Base-by-base conservation (phyloP, 2,888 invertebrate species). In the Alloscopus bannaensis region DNA sequence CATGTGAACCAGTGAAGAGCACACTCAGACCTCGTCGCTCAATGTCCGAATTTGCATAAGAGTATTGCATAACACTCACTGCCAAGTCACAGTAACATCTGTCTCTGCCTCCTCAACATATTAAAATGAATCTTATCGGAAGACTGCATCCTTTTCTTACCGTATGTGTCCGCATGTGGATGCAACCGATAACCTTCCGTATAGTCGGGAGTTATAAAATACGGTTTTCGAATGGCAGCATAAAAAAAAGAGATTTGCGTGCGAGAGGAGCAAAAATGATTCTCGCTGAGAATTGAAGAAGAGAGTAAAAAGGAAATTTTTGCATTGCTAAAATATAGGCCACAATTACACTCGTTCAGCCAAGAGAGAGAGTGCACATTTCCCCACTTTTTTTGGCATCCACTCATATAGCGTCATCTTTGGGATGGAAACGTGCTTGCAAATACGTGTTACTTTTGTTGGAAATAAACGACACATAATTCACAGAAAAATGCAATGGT, bases 261-360 rank as follows among this genome's bases (percentile, higher is more conserved):
- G 45, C 45, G 3, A 4, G 36, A 16, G n/a, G 18, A 18, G 13
- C n/a, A 18, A 45, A n/a, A 45, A 45, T 18, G n/a, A 45, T 11
- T 45, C 45, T 45, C 45, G n/a, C n/a, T n/a, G n/a, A n/a, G n/a
- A n/a, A n/a, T 57, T 29, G 16, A 29, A n/a, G 36, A 22, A 36
- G 26, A n/a, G n/a, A n/a, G n/a, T n/a, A n/a, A n/a, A n/a, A n/a
- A n/a, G n/a, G n/a, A n/a, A n/a, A 60, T 36, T 36, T 62, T 59
- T 57, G 69, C 71, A 60, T 62, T 29, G 36, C 42, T 4, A 50
- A 71, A 71, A 71, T 60, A 60, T 71, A 71, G 71, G 71, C n/a
- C 62, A 62, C n/a, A n/a, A n/a, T n/a, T n/a, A n/a, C n/a, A n/a
- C n/a, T n/a, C n/a, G n/a, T n/a, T n/a, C n/a, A n/a, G n/a, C n/a